Base-by-base conservation (phyloP, 1,140 invertebrate genomes). In the Atta texana region DNA sequence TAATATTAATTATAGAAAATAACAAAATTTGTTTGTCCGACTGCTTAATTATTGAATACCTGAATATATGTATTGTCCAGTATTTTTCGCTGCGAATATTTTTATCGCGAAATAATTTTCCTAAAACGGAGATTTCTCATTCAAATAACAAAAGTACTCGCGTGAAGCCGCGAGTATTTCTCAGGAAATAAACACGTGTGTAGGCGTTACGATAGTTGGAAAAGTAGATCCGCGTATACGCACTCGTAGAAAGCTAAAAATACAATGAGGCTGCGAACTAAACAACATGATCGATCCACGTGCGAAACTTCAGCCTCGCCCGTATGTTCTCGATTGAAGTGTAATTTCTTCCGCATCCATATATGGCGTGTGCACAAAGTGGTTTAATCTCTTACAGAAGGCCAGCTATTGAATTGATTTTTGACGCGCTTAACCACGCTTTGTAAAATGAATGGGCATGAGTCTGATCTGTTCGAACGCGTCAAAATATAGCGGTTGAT, bases 201-300 rank as follows among this genome's bases (percentile, higher is more conserved):
- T 24, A 24, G 68, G 24, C 53, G 53, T 18, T 51, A 61, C 31
- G 72, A 57, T 72, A 69, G 55, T 78, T 69, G 74, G 59, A 88
- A 84, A 84, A 84, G 61, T 84, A 75, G 80, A 84, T 84, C 57
- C 69, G 80, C 69, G 10, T 44, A 68, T 84, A 84, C 80, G 55
- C 69, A 84, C 80, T 61, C 80, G 69, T 84, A 84, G 69, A 61
- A 74, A 75, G 80, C 80, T 84, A 84, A 84, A 84, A 84, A 84
- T 84, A 84, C 69, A 75, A 84, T 84, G 44, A 75, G 55, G 69
- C 55, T 51, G 55, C 69, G 68, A 71, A 39, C 80, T 49, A 61
- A 71, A 31, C 80, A 31, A 16, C 68, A 75, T 39, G 34, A 39
- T 72, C 53, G 78, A 72, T 74, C 24, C 24, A 28, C 28, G 68